Base-by-base conservation (phyloP, 1,140 invertebrate genomes). In the Aphaenogaster floridana region DNA sequence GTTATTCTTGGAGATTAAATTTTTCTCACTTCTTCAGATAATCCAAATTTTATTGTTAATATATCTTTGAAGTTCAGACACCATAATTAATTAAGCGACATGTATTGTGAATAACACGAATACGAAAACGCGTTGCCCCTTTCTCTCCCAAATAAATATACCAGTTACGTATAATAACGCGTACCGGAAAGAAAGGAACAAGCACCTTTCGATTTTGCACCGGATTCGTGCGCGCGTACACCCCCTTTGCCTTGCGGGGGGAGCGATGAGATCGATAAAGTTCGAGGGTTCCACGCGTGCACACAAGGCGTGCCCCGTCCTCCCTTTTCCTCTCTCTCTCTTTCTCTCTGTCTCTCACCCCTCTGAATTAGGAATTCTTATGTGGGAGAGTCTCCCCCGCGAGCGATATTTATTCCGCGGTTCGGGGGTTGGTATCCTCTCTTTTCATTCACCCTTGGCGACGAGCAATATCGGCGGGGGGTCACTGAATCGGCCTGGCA, bases 291-390 rank as follows among this genome's bases (percentile, higher is more conserved):
- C 88, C 48, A 21, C 68, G 48, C n/a, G 68, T 59, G 28, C 68
- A 74, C 66, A 72, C 52, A 63, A 76, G 69, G 69, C 54, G 69
- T 48, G 28, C 80, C 42, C 69, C 1, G 8, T 61, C 9, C 11
- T 28, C 36, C 17, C 39, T 34, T 36, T 79, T 52, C 42, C 68
- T 78, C 79, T 78, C 74, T 71, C 17, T 39, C 21, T 2, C 17
- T 28, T 11, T 34, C 21, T 48, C 17, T 39, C 21, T 2, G 21
- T 42, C 28, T 50, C n/a, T 66, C 74, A 50, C 59, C 76, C 15
- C 34, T 42, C 52, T 45, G 86, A 90, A 93, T 92, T 93, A 88
- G 88, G 86, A 91, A 92, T 93, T 93, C 91, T 91, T 90, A 80
- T 69, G 83, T 88, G 81, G 61, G 52, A 63, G 88, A 83, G 36